phyloP scores from a whole-genome alignment of 2,888 invertebrate species.

The Conops quadrifasciatus region DNA sequence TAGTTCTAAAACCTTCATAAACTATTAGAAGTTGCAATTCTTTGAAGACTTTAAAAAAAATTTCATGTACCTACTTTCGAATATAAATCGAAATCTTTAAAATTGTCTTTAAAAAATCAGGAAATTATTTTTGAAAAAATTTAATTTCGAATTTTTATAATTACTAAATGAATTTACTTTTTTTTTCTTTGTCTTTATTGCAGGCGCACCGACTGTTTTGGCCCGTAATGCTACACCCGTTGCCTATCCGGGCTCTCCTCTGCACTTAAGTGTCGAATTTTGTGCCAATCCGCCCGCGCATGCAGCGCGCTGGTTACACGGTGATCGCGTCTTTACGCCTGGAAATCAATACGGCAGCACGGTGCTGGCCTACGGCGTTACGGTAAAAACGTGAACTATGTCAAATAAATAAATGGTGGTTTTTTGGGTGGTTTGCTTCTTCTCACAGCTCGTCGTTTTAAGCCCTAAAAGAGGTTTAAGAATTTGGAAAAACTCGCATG shows the following conservation, averaged over 20 bases:
- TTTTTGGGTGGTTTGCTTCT: too few relatives aligned
- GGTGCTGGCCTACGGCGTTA: constrained; percentile 65
- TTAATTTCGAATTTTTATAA: too few relatives aligned
- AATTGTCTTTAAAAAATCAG: too few relatives aligned
- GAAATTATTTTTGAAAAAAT: too few relatives aligned
- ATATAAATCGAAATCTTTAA: too few relatives aligned
- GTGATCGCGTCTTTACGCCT: constrained; percentile 65
- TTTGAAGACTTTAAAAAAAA: too few relatives aligned
- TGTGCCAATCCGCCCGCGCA: constrained; percentile 77
- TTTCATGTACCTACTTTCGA: too few relatives aligned
- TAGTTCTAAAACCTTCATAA: too few relatives aligned
- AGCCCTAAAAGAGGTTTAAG: too few relatives aligned
- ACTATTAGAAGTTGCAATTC: too few relatives aligned
- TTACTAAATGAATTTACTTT: neutral
- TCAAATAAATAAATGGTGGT: neutral
- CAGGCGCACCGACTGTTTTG: constrained; percentile 75
- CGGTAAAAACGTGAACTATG: constrained; percentile 52
- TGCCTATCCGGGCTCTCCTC: constrained; percentile 74
- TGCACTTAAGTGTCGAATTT: constrained; percentile 76
- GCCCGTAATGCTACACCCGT: constrained; percentile 74
- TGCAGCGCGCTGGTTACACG: constrained; percentile 65
- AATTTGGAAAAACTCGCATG: too few relatives aligned
- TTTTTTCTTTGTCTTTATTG: neutral
- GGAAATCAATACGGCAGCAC: constrained; percentile 66
- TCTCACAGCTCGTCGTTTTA: too few relatives aligned